Evolutionary conservation across 2,113 vertebrate species (phyloP).

Genomic region (Ariopsis seemanni): DNA sequence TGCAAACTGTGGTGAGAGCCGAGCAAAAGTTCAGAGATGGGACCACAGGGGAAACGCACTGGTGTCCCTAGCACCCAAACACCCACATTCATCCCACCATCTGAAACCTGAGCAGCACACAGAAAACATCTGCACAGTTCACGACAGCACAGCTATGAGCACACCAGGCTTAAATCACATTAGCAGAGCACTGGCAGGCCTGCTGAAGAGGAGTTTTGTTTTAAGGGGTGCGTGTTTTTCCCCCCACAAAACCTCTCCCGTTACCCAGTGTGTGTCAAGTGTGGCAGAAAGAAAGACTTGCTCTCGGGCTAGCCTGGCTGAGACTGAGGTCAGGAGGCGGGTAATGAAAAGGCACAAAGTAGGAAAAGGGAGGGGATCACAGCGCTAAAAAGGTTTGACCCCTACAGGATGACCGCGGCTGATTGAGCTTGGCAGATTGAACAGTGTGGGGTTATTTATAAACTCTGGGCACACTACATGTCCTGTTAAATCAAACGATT

Average conservation of each 20-base stretch:
- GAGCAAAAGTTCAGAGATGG: conserved; percentile 15
- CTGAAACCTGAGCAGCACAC: conserved; percentile 56
- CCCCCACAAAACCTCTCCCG: conserved; percentile 63
- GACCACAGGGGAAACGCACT: conserved; percentile 9
- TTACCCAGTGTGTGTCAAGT: conserved; percentile 62
- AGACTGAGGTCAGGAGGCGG: conserved; percentile 58
- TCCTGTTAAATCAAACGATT: conserved; percentile 60
- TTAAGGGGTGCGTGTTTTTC: conserved; percentile 56
- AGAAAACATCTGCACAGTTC: conserved; percentile 68
- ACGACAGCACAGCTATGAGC: conserved; percentile 59
- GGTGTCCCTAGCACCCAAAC: conserved; percentile 45
- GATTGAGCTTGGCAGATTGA: conserved; percentile 59
- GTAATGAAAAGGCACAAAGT: conserved; percentile 50
- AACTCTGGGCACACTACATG: conserved; percentile 56
- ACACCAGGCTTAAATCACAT: conserved; percentile 68
- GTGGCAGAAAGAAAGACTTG: conserved; percentile 57
- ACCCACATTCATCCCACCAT: conserved; percentile 48
- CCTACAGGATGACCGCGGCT: conserved; percentile 53
- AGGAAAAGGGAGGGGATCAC: neutral
- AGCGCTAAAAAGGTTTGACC: conserved; percentile 34
- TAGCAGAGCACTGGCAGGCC: conserved; percentile 66
- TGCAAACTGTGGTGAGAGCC: neutral
- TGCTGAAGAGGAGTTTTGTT: conserved; percentile 64
- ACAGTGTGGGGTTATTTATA: conserved; percentile 55
- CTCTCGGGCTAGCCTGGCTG: conserved; percentile 57